Evolutionary conservation across 2,797 vertebrate genomes (phyloP), one percentile per base, ranked within the genome.

Genomic region (Phataginus tricuspis): DNA sequence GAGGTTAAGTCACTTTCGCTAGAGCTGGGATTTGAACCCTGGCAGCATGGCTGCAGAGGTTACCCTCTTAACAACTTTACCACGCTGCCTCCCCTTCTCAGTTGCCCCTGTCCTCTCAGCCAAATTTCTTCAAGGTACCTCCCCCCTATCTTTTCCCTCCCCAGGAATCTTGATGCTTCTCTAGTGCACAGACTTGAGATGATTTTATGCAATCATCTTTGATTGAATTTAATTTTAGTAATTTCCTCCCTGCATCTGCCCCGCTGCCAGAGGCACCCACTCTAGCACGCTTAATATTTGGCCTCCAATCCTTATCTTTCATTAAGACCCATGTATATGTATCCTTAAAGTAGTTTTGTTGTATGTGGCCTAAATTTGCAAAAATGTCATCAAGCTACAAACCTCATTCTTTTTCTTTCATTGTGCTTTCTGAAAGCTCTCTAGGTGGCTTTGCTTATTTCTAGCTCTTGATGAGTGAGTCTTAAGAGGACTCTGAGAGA

Each of bases 211-310:
- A 59, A 59, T 71, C 51, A 63, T 82, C 74, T 92, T 85, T n/a
- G 39, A 25, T 64, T 83, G 59, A 51, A 61, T 91, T 91, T 84
- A 72, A 94, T 94, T 95, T 96, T 92, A 92, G 94, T 53, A 49
- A 90, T 92, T 57, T 74, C n/a, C 37, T 74, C 34, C 13, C 25
- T 82, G 77, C 53, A 11, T 53, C 37, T 49, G n/a, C 16, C 21
- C 27, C 39, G 37, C 15, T 14, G 59, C 51, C 71, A 53, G 45
- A 71, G 39, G 45, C 39, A 78, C 31, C 31, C 59, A 55, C 39
- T 85, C 64, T 21, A 71, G 53, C 4, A 1, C 51, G 59, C 66
- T 92, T 86, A 61, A 80, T 75, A 68, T 84, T 74, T 59, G 63
- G n/a, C 49, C 45, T 82, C 64, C 11, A 78, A 57, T 94, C 51